A percentile compares a stretch with the other conserved stretches of the same genome.
Conservation (phyloP, 2,888 invertebrate species). For the Tinea semifulvella region DNA sequence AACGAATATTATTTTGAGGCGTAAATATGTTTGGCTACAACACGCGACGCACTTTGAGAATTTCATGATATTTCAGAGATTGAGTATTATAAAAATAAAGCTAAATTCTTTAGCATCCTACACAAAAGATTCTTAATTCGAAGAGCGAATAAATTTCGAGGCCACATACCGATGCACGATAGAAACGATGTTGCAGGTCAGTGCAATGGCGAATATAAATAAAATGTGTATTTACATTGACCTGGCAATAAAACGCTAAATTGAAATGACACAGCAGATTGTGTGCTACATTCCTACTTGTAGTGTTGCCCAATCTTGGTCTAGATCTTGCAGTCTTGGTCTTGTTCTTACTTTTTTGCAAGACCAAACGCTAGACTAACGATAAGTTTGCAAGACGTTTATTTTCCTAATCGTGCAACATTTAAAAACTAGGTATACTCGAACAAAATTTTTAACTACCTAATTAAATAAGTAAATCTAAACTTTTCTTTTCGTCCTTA, state of each 20-base stretch:
- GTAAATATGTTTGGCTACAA: neutral
- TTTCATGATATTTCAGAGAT: neutral
- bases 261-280: neutral
- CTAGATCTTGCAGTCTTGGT: too few species aligned
- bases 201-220: slow-evolving; percentile 18
- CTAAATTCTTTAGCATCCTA: neutral
- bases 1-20: neutral
- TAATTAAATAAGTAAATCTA: too few species aligned
- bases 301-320: too few species aligned
- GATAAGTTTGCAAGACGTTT: too few species aligned
- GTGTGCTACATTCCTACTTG: too few species aligned
- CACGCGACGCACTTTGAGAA: neutral
- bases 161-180: slow-evolving; percentile 6
- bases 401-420: too few species aligned
- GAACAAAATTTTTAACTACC: too few species aligned
- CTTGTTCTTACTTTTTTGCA: too few species aligned
- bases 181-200: neutral
- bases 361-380: too few species aligned
- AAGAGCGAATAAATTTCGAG: slow-evolving; percentile 1
- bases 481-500: too few species aligned
- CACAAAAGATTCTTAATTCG: neutral
- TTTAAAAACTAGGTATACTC: too few species aligned
- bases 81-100: neutral
- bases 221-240: slow-evolving; percentile 18
- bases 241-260: slow-evolving; percentile 12